Evolutionary conservation across 2,888 invertebrate species (phyloP).

Genomic region (Polia nebulosa): DNA sequence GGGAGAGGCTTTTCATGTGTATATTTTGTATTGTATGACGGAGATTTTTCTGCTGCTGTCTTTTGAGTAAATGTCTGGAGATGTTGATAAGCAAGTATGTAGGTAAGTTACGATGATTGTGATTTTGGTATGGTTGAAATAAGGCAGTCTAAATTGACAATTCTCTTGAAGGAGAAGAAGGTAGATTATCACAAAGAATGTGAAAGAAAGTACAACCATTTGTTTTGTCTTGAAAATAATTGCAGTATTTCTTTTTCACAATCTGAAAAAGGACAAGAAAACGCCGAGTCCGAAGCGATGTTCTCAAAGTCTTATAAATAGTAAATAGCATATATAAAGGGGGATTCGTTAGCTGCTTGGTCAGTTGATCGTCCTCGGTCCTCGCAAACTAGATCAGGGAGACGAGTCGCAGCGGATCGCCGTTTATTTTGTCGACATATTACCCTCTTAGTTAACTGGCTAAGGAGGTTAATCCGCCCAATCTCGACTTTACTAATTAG

Average conservation of each 20-base stretch:
- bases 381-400: slow-evolving; percentile 61
- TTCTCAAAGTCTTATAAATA: slow-evolving; percentile 51
- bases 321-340: slow-evolving; percentile 50
- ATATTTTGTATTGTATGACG: slow-evolving; percentile 39
- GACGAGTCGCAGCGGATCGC: slow-evolving; percentile 68
- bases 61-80: slow-evolving; percentile 26
- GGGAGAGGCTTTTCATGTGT: slow-evolving; percentile 57
- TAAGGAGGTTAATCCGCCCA: slow-evolving; percentile 72
- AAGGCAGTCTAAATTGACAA: background rate
- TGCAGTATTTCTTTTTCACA: slow-evolving; percentile 15
- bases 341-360: slow-evolving; percentile 61
- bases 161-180: background rate
- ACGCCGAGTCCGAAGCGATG: slow-evolving; percentile 17
- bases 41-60: slow-evolving; percentile 30
- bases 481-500: slow-evolving; percentile 72
- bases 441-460: slow-evolving; percentile 72
- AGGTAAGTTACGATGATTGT: background rate
- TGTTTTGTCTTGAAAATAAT: slow-evolving; percentile 31
- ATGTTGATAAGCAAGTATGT: background rate
- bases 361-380: slow-evolving; percentile 56
- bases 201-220: slow-evolving; percentile 9
- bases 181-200: background rate
- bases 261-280: slow-evolving; percentile 13
- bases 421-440: slow-evolving; percentile 76
- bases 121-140: background rate